Percentiles rank a stretch among this genome's conserved stretches.
These are phyloP conservation scores for Odontophorus gujanensis DNA, from an alignment of 2,113 vertebrate species.

Conservation along the genomic window DNA sequence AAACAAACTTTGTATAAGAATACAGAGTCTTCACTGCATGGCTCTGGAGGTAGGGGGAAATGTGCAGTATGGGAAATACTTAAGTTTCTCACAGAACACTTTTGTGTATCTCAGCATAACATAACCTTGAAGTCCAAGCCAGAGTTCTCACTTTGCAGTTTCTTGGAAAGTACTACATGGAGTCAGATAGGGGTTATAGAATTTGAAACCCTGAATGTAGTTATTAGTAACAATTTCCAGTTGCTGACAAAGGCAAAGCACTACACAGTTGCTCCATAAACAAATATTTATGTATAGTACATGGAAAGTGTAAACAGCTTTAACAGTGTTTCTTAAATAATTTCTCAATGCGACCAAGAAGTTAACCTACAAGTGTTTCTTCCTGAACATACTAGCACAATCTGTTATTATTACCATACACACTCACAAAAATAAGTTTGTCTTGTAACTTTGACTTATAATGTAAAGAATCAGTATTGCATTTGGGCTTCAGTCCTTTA, in stretches of 20 bases:
- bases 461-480: constrained; percentile 24
- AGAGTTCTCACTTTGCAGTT: constrained; percentile 56
- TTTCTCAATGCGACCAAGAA: constrained; percentile 62
- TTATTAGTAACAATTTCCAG: constrained; percentile 59
- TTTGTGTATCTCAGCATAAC: constrained; percentile 57
- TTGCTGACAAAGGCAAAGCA: constrained; percentile 66
- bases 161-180: constrained; percentile 63
- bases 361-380: constrained; percentile 70
- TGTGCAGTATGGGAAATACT: neutral
- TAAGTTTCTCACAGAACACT: constrained; percentile 29
- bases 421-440: neutral
- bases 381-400: constrained; percentile 34
- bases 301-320: constrained; percentile 61
- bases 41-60: neutral
- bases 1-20: neutral
- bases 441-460: constrained; percentile 14
- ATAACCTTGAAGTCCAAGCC: constrained; percentile 47
- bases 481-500: constrained; percentile 31
- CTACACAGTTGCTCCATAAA: constrained; percentile 65
- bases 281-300: constrained; percentile 67
- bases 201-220: constrained; percentile 51
- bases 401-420: constrained; percentile 14
- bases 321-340: constrained; percentile 64
- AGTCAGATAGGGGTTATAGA: constrained; percentile 61
- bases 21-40: neutral